phyloP scores from a whole-genome alignment of 2,113 vertebrate species.

The human (Homo sapiens) region GRCh38 chr2:216575501-216576000 shows the following conservation, averaged over 20 bases:
- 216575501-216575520: neutral
- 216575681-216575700: neutral
- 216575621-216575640: neutral
- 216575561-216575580: neutral
- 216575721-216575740: neutral
- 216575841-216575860: neutral
- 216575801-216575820: neutral
- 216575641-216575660: neutral
- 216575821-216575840: neutral
- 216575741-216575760: neutral
- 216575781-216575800: neutral
- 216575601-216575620: neutral
- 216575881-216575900: neutral
- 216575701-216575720: neutral
- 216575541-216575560: neutral
- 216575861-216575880: neutral
- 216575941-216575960: neutral
- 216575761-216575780: neutral
- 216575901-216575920: neutral
- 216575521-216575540: neutral
- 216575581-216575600: neutral
- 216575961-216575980: neutral
- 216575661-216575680: neutral
- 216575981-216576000: neutral
- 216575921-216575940: neutral